Base-by-base conservation (phyloP, 2,113 vertebrate genomes). In the Xenopus laevis region DNA sequence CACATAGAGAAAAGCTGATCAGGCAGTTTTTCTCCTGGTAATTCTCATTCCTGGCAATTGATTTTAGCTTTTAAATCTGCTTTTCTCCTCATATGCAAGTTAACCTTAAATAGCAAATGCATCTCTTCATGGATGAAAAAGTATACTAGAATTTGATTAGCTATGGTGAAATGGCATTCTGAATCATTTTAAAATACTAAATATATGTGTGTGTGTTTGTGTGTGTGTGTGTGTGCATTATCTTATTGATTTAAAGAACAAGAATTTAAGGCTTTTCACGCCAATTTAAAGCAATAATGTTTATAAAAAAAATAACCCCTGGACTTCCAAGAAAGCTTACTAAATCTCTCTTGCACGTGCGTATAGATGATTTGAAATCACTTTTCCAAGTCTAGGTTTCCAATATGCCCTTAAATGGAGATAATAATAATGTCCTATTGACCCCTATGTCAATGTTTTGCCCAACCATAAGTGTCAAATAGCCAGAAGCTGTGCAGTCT, bases 331-430 rank as follows among this genome's bases (percentile, higher is more conserved):
- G 16, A n/a, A 45, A 64, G 66, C 30, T 57, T 70, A 9, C 62
- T 53, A 57, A 68, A 76, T n/a, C 16, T 47, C 53, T 58, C 17
- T 9, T 66, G 27, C 57, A 50, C 67, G 67, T 23, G 33, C 6
- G 12, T 74, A 33, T 7, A 63, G 15, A 61, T 33, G 61, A 40
- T 10, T 68, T 21, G 58, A 40, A 62, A 75, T 53, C 12, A 40
- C 46, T 70, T 46, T 57, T 47, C 67, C 45, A 62, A 62, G 73
- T 67, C 59, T 40, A 44, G 27, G 16, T 33, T 64, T 70, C 33
- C 68, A 59, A 57, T 65, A 71, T 75, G 40, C 52, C 78, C 78
- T 71, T 79, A 67, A 76, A 74, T 71, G 72, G 78, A 23, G 68
- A 79, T 11, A 20, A 72, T 55, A 66, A 62, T 65, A 55, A 45